These are phyloP conservation scores for Echinometra lucunter DNA, from an alignment of 53 echinoderm and acorn worm species.

Conservation along the genomic window DNA sequence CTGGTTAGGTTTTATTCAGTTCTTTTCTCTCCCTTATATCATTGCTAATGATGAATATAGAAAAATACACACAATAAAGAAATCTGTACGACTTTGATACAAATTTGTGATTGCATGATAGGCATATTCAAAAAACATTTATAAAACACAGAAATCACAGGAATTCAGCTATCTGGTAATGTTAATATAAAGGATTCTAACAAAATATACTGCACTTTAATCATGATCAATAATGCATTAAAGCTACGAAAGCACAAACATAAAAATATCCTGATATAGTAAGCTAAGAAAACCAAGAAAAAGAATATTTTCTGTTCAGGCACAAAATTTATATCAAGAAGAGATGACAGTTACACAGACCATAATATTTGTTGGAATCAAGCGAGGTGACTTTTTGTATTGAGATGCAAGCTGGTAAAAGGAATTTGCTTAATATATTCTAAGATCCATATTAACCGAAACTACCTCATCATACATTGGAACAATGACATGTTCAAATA, in stretches of 20 bases:
- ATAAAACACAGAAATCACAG: conserved; percentile 18
- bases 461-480: not conserved
- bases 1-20: conserved; percentile 9
- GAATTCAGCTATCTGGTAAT: conserved; percentile 36
- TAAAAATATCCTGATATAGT: not conserved
- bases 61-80: conserved; percentile 47
- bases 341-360: not conserved
- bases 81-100: not conserved
- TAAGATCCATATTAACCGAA: not conserved
- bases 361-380: not conserved
- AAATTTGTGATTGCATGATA: conserved; percentile 16
- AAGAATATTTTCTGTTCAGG: not conserved
- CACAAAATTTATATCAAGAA: not conserved
- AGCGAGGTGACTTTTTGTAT: not conserved
- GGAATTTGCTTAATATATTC: not conserved
- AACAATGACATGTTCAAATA: not conserved
- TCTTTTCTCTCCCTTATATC: not conserved
- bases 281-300: not conserved
- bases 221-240: not conserved
- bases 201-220: conserved; percentile 33
- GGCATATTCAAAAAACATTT: conserved; percentile 18
- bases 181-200: conserved; percentile 44
- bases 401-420: not conserved
- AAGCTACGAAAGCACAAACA: not conserved
- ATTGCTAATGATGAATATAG: conserved; percentile 17